A percentile compares a stretch with the other conserved stretches of the same genome.
Evolutionary conservation across 2,797 vertebrate genomes (phyloP).

Genomic region (Diglossa cyanea): DNA sequence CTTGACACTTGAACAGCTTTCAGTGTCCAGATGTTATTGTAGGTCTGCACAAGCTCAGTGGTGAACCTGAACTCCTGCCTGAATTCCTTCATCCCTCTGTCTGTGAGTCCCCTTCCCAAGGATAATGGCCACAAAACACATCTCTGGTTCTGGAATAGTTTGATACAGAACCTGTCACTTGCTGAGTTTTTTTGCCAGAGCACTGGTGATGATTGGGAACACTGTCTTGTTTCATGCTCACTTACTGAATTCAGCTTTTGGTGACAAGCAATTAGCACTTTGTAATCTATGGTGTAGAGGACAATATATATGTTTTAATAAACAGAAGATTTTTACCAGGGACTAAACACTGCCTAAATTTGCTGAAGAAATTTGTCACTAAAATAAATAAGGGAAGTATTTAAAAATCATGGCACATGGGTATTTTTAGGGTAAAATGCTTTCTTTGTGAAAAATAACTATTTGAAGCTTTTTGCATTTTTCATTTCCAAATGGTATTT

Average conservation of each 20-base stretch:
- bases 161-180: background rate
- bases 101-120: background rate
- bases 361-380: background rate
- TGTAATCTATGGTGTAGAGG: background rate
- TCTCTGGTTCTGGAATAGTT: background rate
- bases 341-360: background rate
- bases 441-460: background rate
- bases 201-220: background rate
- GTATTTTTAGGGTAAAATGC: background rate
- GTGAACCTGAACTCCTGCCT: background rate
- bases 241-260: background rate
- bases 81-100: background rate
- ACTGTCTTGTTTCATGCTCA: background rate
- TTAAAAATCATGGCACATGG: background rate
- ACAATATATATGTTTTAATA: background rate
- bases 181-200: background rate
- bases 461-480: background rate
- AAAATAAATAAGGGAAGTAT: background rate
- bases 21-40: background rate
- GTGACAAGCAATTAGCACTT: background rate
- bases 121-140: background rate
- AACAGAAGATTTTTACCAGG: background rate
- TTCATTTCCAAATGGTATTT: background rate
- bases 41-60: background rate
- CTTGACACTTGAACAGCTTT: background rate